Evolutionary conservation across 2,888 invertebrate species (phyloP).

Genomic region (Oscheius onirici): DNA sequence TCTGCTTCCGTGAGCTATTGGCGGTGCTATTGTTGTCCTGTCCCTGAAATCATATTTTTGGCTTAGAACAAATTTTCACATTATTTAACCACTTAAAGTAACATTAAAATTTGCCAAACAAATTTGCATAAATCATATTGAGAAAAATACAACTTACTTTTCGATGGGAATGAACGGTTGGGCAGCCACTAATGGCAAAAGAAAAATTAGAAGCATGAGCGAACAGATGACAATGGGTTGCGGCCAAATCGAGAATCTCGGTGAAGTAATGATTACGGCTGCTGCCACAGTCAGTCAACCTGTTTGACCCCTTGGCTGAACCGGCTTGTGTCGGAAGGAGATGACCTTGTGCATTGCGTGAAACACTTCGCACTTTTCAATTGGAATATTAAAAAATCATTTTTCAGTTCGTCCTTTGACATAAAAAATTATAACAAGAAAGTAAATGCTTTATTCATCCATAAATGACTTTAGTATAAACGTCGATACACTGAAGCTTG

Average conservation of each 20-base stretch:
- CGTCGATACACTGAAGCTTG: conserved; percentile 49
- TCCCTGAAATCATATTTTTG: background rate
- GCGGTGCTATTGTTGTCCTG: conserved; percentile 28
- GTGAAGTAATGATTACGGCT: conserved; percentile 20
- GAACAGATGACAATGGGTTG: conserved; percentile 7
- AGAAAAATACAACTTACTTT: no score
- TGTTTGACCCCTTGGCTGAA: background rate
- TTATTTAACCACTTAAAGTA: no score
- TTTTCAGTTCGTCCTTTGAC: no score
- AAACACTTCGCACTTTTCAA: background rate
- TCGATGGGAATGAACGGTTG: conserved; percentile 26
- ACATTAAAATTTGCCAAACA: no score
- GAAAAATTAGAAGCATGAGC: conserved; percentile 10
- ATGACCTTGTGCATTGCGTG: background rate
- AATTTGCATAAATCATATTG: no score
- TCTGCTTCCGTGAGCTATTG: conserved; percentile 26
- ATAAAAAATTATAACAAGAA: background rate
- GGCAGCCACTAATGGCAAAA: background rate
- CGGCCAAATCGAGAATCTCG: background rate
- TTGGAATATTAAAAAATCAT: background rate
- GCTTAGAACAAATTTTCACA: no score
- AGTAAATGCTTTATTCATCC: conserved; percentile 3
- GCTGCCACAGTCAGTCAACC: background rate
- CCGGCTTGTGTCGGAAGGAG: background rate
- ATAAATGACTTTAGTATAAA: conserved; percentile 43